Percentiles rank a stretch among this genome's conserved stretches.
Evolutionary conservation across 2,113 vertebrate genomes (phyloP).

Genomic region (Thalassoma bifasciatum): DNA sequence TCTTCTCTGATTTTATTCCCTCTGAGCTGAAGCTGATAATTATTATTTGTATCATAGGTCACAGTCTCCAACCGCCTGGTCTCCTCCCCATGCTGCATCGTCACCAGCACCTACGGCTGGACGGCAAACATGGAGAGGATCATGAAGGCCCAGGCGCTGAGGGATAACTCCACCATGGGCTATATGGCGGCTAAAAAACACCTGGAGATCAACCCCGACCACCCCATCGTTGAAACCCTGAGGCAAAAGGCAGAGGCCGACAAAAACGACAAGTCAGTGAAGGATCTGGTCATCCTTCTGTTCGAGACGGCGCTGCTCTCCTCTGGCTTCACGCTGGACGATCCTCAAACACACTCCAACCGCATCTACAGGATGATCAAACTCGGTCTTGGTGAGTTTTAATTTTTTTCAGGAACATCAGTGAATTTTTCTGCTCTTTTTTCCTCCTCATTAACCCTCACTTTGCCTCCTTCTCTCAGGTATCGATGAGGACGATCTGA

Average conservation of each 20-base stretch:
- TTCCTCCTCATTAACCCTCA: no score
- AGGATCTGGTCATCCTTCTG: constrained; percentile 86
- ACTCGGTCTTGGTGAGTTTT: constrained; percentile 82
- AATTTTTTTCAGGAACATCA: background rate
- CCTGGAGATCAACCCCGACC: constrained; percentile 85
- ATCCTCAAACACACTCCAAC: constrained; percentile 87
- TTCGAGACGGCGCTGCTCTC: constrained; percentile 86
- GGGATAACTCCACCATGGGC: constrained; percentile 87
- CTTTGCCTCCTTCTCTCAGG: constrained; percentile 75
- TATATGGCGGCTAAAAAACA: constrained; percentile 89
- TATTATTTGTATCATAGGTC: constrained; percentile 68
- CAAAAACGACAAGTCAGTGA: constrained; percentile 88
- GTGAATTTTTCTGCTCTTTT: no score
- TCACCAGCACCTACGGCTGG: constrained; percentile 88
- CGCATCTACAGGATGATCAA: constrained; percentile 90
- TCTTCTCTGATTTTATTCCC: background rate
- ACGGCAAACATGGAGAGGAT: constrained; percentile 89
- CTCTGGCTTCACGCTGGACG: constrained; percentile 86
- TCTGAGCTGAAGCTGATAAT: background rate
- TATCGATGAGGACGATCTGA: constrained; percentile 93
- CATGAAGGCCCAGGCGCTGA: constrained; percentile 87
- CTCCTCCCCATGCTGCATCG: constrained; percentile 86
- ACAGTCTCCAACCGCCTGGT: constrained; percentile 86
- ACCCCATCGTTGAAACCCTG: constrained; percentile 84
- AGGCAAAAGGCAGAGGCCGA: constrained; percentile 85